Percentiles rank a stretch among this genome's conserved stretches.
Evolutionary conservation across 1,140 invertebrate genomes (phyloP).

Genomic region (Parapsyche elsis): DNA sequence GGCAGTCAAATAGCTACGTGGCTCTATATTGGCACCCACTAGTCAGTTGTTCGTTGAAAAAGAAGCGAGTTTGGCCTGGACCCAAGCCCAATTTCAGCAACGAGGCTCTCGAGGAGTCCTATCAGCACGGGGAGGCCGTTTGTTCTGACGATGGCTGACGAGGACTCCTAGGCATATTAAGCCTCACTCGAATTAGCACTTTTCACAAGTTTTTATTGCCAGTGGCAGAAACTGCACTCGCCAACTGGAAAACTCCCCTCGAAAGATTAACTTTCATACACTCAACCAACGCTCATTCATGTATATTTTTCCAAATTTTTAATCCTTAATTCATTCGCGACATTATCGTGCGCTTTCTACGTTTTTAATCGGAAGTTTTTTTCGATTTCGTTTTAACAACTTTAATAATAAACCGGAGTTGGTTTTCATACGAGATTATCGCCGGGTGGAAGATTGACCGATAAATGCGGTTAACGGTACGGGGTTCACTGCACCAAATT

Average conservation of each 20-base stretch:
- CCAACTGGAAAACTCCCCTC: not conserved
- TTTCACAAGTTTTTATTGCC: conserved; percentile 51
- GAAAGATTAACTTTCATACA: no score
- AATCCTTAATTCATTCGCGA: no score
- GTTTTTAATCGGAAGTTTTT: no score
- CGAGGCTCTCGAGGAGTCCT: conserved; percentile 33
- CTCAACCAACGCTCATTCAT: not conserved
- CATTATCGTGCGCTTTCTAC: not conserved
- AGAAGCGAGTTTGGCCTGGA: conserved; percentile 3
- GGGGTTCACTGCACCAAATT: no score
- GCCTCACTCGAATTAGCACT: conserved; percentile 49
- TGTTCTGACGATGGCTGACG: conserved; percentile 47
- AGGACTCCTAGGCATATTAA: conserved; percentile 40
- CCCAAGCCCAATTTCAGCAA: conserved; percentile 39
- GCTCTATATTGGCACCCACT: not conserved
- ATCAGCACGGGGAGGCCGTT: conserved; percentile 34
- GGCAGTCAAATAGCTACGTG: not conserved
- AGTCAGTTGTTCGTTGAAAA: not conserved
- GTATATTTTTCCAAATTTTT: no score
- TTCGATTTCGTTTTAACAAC: no score
- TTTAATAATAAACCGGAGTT: no score
- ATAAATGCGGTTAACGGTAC: no score
- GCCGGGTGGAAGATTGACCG: no score
- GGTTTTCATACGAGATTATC: no score
- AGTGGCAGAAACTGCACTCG: conserved; percentile 49